phyloP scores from a whole-genome alignment of 2,888 invertebrate genomes.

The Idaea dimidiata region DNA sequence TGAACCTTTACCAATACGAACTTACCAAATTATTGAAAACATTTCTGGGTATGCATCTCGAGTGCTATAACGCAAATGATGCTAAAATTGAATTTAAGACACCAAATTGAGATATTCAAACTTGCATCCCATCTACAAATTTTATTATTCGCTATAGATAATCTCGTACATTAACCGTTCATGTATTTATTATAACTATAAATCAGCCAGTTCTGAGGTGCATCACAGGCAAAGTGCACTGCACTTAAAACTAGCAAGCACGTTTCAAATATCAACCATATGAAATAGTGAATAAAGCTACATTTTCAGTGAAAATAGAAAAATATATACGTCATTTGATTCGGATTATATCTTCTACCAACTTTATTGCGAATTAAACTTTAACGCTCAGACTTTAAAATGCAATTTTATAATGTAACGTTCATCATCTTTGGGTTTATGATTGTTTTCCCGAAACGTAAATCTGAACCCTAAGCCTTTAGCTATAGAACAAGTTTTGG shows the following conservation, averaged over 20 bases:
- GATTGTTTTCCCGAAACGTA: constrained; percentile 22
- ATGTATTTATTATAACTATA: constrained; percentile 78
- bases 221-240: constrained; percentile 74
- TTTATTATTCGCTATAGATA: constrained; percentile 59
- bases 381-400: constrained; percentile 47
- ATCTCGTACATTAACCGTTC: constrained; percentile 74
- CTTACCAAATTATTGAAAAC: too few relatives aligned
- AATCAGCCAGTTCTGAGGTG: constrained; percentile 74
- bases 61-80: background rate
- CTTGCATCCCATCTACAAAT: constrained; percentile 13
- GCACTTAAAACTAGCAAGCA: constrained; percentile 50
- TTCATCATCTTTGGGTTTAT: constrained; percentile 50
- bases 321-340: constrained; percentile 33
- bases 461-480: constrained; percentile 29
- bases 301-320: constrained; percentile 14
- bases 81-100: background rate
- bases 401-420: constrained; percentile 43
- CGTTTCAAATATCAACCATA: constrained; percentile 32
- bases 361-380: constrained; percentile 51
- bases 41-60: too few relatives aligned
- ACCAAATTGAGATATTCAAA: constrained; percentile 5
- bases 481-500: constrained; percentile 26
- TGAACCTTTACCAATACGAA: too few relatives aligned
- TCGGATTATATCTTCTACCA: constrained; percentile 26
- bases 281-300: background rate